A percentile compares a stretch with the other conserved stretches of the same genome.
These are phyloP conservation scores for Antheraea yamamai DNA, from an alignment of 2,888 invertebrate species.

Conservation along the genomic window DNA sequence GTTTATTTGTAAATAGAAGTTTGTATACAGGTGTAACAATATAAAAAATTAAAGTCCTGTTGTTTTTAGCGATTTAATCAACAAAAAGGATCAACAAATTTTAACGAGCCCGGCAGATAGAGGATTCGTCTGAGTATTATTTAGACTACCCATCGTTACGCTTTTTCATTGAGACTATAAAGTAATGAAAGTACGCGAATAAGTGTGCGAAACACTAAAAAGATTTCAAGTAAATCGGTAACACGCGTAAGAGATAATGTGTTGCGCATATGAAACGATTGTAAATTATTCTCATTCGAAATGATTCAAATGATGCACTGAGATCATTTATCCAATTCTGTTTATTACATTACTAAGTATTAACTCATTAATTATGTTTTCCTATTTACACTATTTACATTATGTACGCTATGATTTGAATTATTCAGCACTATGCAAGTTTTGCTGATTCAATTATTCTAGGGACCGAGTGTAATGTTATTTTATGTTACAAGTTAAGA, in stretches of 20 bases:
- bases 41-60: no score
- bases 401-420: background rate
- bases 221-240: background rate
- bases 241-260: background rate
- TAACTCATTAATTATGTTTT: constrained; percentile 11
- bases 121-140: no score
- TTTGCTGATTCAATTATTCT: background rate
- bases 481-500: background rate
- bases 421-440: constrained; percentile 2
- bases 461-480: background rate
- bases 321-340: background rate
- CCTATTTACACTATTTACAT: background rate
- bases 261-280: background rate
- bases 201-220: background rate
- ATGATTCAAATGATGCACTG: background rate
- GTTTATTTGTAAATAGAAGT: no score
- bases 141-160: no score
- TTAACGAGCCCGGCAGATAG: no score
- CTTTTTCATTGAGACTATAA: no score
- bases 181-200: no score
- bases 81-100: no score
- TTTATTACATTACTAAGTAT: constrained; percentile 1
- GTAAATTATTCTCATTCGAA: background rate
- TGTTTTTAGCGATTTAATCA: no score
- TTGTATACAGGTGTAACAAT: no score